Conservation (phyloP, 2,113 vertebrate genomes). For the Bostrychus sinensis region DNA sequence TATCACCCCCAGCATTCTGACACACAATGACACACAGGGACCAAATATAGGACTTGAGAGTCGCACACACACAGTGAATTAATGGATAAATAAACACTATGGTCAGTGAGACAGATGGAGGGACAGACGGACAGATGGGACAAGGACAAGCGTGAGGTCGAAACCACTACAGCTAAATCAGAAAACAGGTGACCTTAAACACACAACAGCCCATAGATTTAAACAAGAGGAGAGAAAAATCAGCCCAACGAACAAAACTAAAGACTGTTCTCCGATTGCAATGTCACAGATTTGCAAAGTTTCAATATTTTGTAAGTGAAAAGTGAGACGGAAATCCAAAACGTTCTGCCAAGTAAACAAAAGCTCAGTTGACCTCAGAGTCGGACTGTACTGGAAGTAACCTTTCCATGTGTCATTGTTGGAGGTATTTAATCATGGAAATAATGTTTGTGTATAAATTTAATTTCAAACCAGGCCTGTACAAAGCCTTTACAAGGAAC, state of each 20-base stretch:
- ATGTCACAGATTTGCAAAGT: neutral
- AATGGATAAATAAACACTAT: conserved; percentile 16
- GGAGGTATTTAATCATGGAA: too few species aligned
- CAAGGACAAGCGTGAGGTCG: conserved; percentile 63
- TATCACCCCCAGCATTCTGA: conserved; percentile 7
- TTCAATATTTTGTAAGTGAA: neutral
- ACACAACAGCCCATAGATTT: conserved; percentile 22
- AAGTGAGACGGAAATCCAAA: neutral
- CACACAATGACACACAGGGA: conserved; percentile 19
- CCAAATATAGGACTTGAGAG: neutral
- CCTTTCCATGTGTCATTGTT: neutral
- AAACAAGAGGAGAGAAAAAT: conserved; percentile 15
- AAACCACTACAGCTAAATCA: conserved; percentile 43
- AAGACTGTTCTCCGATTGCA: neutral
- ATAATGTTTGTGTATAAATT: too few species aligned
- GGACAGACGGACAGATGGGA: conserved; percentile 63
- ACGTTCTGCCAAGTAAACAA: conserved; percentile 10
- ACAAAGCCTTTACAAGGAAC: too few species aligned
- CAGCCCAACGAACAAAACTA: neutral
- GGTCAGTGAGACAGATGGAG: conserved; percentile 50
- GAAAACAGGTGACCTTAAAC: conserved; percentile 42
- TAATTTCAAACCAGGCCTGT: too few species aligned
- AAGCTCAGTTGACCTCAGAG: conserved; percentile 2
- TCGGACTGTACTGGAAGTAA: neutral
- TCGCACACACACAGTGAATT: conserved; percentile 11